Conservation (phyloP, 1,140 invertebrate genomes). For the Andricus grossulariae region DNA sequence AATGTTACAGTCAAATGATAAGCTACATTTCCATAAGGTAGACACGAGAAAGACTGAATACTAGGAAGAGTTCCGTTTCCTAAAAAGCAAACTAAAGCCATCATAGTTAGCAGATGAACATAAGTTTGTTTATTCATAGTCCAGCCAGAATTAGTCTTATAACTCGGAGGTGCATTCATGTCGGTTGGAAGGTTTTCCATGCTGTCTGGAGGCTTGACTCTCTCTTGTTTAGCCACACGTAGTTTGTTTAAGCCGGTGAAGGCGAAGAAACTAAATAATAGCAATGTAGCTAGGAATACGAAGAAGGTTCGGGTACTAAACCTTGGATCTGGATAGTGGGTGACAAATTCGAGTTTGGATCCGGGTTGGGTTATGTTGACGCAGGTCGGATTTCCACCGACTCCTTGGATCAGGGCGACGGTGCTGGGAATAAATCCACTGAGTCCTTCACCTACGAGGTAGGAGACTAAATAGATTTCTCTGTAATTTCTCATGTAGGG, state of each 20-base stretch:
- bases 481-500: constrained; percentile 92
- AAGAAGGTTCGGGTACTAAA: constrained; percentile 84
- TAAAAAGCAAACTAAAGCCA: constrained; percentile 79
- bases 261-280: constrained; percentile 78
- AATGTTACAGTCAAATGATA: constrained; percentile 91
- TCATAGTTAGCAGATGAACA: constrained; percentile 76
- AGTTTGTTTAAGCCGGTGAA: constrained; percentile 77
- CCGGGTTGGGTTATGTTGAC: constrained; percentile 58
- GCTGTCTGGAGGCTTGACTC: constrained; percentile 64
- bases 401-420: constrained; percentile 89
- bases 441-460: constrained; percentile 85
- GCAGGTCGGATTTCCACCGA: constrained; percentile 82
- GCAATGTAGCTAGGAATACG: constrained; percentile 79
- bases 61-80: constrained; percentile 88
- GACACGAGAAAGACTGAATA: constrained; percentile 90
- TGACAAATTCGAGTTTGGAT: constrained; percentile 53
- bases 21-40: constrained; percentile 88
- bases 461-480: constrained; percentile 83
- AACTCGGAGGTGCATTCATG: constrained; percentile 66
- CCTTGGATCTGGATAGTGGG: constrained; percentile 75
- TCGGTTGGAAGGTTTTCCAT: constrained; percentile 70
- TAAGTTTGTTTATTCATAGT: constrained; percentile 72
- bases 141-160: constrained; percentile 68
- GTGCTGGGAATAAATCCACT: constrained; percentile 93
- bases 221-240: constrained; percentile 59